Conservation (phyloP, 1,140 invertebrate genomes). For the Stenopsyche tienmushanensis region DNA sequence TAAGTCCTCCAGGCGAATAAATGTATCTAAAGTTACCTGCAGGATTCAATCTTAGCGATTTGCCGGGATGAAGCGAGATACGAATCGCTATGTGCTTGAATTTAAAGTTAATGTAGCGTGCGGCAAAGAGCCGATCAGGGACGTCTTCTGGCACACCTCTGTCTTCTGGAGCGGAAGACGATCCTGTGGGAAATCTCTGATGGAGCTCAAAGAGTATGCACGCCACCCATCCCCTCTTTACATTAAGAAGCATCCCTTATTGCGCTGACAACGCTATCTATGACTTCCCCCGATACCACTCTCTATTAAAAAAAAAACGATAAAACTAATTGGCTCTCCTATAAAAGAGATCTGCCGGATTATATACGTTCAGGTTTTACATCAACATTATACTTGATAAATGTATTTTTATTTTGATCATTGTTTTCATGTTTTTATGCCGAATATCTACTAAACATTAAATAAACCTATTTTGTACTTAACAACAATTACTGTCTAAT, state of each 20-base stretch:
- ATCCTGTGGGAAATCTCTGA: constrained; percentile 25
- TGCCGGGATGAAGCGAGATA: constrained; percentile 24
- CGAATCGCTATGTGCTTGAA: constrained; percentile 27
- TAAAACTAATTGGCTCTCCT: constrained; percentile 4
- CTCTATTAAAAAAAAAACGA: background rate
- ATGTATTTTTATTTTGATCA: no score
- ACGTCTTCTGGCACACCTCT: constrained; percentile 11
- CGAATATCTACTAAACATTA: no score
- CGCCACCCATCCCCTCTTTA: background rate
- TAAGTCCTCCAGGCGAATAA: no score
- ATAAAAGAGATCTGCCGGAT: no score
- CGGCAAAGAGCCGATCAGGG: constrained; percentile 4
- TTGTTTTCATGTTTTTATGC: no score
- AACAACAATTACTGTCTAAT: no score
- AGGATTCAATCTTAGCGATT: constrained; percentile 7
- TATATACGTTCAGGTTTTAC: no score
- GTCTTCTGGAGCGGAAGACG: constrained; percentile 11
- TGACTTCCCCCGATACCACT: background rate
- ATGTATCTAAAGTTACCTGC: no score
- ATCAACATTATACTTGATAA: no score
- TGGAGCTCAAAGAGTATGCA: constrained; percentile 14
- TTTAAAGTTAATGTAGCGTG: constrained; percentile 33
- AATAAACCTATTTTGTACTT: no score
- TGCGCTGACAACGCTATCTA: no score
- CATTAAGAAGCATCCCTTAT: no score